Conservation (phyloP, 2,113 vertebrate species). For the Gasterosteus aculeatus region DNA sequence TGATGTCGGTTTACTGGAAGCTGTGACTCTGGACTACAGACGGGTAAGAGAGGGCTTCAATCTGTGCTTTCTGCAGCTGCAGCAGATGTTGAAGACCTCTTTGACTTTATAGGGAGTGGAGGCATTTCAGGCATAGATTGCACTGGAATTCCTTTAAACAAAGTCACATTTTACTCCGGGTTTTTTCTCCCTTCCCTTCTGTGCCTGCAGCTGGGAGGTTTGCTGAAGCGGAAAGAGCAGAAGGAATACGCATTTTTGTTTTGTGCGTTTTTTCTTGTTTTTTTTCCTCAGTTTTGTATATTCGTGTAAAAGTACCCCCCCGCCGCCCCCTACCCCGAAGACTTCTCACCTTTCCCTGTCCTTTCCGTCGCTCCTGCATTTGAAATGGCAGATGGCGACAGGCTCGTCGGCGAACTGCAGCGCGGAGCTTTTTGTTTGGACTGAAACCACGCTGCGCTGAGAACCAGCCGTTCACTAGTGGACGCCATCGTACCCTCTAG, state of each 20-base stretch:
- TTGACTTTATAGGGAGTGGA: conserved; percentile 57
- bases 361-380: conserved; percentile 29
- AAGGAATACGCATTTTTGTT: conserved; percentile 1
- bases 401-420: conserved; percentile 25
- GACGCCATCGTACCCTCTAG: conserved; percentile 34
- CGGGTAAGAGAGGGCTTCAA: conserved; percentile 38
- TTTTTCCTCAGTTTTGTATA: background rate
- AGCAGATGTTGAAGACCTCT: conserved; percentile 70
- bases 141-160: conserved; percentile 54
- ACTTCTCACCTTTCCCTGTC: conserved; percentile 19
- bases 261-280: conserved; percentile 2
- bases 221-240: background rate
- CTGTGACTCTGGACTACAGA: conserved; percentile 49
- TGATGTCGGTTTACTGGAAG: conserved; percentile 40
- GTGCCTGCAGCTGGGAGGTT: conserved; percentile 47
- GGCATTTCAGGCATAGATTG: conserved; percentile 43
- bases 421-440: conserved; percentile 43
- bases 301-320: conserved; percentile 9
- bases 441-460: conserved; percentile 37
- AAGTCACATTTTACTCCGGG: conserved; percentile 23
- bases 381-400: conserved; percentile 35
- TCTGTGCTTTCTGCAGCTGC: conserved; percentile 44
- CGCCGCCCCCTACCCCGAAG: conserved; percentile 5
- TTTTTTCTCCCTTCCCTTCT: conserved; percentile 14
- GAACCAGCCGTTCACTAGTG: conserved; percentile 23